Evolutionary conservation across 2,888 invertebrate species (phyloP), one percentile per base, ranked within the genome.

Genomic region (Tetranychus truncatus): DNA sequence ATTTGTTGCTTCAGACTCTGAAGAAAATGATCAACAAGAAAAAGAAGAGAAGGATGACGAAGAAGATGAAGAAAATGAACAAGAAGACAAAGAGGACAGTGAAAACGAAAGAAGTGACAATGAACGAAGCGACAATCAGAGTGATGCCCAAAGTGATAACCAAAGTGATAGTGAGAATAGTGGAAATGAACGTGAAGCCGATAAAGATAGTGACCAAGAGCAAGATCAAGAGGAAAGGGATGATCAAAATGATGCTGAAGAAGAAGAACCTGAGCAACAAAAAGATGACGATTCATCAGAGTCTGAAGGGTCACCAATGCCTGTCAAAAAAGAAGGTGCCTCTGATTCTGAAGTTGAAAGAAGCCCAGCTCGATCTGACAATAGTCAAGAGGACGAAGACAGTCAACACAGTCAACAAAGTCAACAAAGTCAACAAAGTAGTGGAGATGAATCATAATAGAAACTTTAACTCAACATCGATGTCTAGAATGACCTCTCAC

Each of bases 141-240:
- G 24, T 24, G 24, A 24, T 24, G 24, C 24, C 24, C 24, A 24
- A 24, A 24, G 24, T 24, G 24, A 24, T 24, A 24, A 78, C 75
- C 7, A 78, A 79, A 73, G 78, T 79, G 69, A 77, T 77, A 24
- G 46, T 75, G 45, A 73, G 71, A 72, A 75, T 75, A n/a, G 72
- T 77, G 73, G 75, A 74, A 45, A 74, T 66, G 45, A 72, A n/a
- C 21, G 72, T 77, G 73, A 76, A 74, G 66, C 75, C 45, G 45
- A 72, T 15, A 34, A 76, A 77, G 55, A 24, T 65, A 8, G n/a
- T 75, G 74, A 46, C 71, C 66, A 65, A 21, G 76, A 73, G 65
- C n/a, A 73, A 66, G 46, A 69, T 9, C 71, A 67, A 46, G 74
- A 44, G 9, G 66, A 11, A 7, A 24, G 21, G 0, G 71, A 18